These are phyloP conservation scores for Tetranychus piercei DNA, from an alignment of 2,888 invertebrate species.

Conservation along the genomic window DNA sequence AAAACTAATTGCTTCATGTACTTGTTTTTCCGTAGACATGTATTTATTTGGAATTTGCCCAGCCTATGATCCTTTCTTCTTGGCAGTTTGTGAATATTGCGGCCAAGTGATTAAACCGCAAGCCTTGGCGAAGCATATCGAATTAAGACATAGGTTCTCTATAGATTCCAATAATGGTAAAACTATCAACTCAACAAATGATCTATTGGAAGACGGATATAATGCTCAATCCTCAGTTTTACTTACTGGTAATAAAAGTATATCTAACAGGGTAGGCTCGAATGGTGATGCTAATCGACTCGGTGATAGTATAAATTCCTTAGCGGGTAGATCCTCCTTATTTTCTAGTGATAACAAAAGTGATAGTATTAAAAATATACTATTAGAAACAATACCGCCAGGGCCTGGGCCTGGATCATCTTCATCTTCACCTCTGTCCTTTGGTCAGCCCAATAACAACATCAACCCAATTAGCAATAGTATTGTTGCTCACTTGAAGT, in stretches of 20 bases:
- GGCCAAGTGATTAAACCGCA: constrained; percentile 56
- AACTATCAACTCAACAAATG: not conserved
- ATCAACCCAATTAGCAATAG: not conserved
- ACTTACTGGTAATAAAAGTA: not conserved
- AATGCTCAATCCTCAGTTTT: not conserved
- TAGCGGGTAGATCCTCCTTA: not conserved
- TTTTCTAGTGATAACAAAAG: not conserved
- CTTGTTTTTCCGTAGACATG: constrained; percentile 8
- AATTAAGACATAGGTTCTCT: constrained; percentile 6
- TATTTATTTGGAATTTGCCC: constrained; percentile 46
- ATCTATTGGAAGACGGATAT: not conserved
- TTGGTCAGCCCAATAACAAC: not conserved
- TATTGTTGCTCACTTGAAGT: not conserved
- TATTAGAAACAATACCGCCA: constrained; percentile 8
- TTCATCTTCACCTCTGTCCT: not conserved
- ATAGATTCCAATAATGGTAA: not conserved
- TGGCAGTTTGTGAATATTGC: constrained; percentile 59
- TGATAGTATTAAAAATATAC: not conserved
- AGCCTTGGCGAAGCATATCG: constrained; percentile 52
- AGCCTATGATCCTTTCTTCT: constrained; percentile 52
- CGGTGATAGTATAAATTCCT: not conserved
- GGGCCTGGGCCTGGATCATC: constrained; percentile 14
- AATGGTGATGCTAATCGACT: not conserved
- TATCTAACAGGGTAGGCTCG: not conserved
- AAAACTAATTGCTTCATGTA: not conserved